phyloP scores from a whole-genome alignment of 2,888 invertebrate species.

The Merodon equestris region DNA sequence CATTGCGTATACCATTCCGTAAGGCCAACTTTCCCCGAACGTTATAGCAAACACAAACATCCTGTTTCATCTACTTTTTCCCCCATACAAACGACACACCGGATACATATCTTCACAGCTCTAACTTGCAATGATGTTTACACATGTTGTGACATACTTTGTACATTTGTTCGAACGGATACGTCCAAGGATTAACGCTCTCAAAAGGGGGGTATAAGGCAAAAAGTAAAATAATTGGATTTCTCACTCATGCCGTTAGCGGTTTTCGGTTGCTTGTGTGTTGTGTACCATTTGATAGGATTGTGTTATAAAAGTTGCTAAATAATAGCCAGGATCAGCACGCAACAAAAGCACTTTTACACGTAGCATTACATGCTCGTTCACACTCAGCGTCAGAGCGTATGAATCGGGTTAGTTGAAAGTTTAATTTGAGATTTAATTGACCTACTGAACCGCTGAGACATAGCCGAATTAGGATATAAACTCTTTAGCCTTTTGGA shows the following conservation, averaged over 20 bases:
- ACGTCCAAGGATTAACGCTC: conserved; percentile 43
- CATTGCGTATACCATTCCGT: too few relatives aligned
- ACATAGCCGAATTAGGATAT: conserved; percentile 35
- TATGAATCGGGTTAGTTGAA: conserved; percentile 22
- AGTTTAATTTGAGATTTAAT: conserved; percentile 59
- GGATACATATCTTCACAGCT: not conserved
- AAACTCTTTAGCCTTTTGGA: conserved; percentile 11
- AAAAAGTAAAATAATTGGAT: conserved; percentile 38
- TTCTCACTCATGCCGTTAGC: conserved; percentile 38
- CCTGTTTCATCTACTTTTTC: not conserved
- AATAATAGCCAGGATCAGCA: conserved; percentile 16
- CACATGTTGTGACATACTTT: conserved; percentile 25
- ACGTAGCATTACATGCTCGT: not conserved
- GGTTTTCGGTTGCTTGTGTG: conserved; percentile 17
- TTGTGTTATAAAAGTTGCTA: conserved; percentile 22
- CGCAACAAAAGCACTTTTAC: conserved; percentile 1
- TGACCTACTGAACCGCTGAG: conserved; percentile 42
- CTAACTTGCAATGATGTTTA: conserved; percentile 38
- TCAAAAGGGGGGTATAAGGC: not conserved
- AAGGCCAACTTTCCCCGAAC: too few relatives aligned
- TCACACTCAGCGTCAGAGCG: not conserved
- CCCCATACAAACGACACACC: not conserved
- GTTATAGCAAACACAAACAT: not conserved
- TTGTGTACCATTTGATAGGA: conserved; percentile 29
- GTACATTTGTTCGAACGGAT: not conserved